A percentile compares a stretch with the other conserved stretches of the same genome.
Evolutionary conservation across 1,140 invertebrate genomes (phyloP).

Genomic region (Scaptomyza hsui): DNA sequence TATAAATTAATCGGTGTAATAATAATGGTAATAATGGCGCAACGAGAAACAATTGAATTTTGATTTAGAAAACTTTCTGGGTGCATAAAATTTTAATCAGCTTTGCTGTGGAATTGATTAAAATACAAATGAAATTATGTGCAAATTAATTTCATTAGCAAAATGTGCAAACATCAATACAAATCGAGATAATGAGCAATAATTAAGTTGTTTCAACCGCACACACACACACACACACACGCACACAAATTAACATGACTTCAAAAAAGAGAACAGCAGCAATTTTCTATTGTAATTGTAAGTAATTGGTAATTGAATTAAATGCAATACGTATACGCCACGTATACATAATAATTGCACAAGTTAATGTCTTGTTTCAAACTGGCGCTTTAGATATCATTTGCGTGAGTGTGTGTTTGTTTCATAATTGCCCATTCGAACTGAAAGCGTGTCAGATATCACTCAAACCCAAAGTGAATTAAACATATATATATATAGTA

Average conservation of each 20-base stretch:
- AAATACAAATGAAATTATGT: conserved; percentile 36
- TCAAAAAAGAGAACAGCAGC: neutral
- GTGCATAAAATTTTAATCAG: conserved; percentile 46
- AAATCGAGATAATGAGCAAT: conserved; percentile 22
- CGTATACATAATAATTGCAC: conserved; percentile 11
- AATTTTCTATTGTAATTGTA: conserved; percentile 3
- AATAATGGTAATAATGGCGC: conserved; percentile 46
- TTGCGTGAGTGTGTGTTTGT: neutral
- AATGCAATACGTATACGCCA: conserved; percentile 6
- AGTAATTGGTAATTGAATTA: conserved; percentile 5
- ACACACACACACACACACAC: neutral
- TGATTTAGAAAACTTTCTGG: conserved; percentile 69
- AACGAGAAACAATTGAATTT: conserved; percentile 64
- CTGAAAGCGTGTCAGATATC: conserved; percentile 23
- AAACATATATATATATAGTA: neutral
- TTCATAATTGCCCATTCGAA: conserved; percentile 36
- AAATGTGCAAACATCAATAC: conserved; percentile 10
- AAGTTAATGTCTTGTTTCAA: conserved; percentile 26
- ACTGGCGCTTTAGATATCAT: conserved; percentile 10
- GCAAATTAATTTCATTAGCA: conserved; percentile 24
- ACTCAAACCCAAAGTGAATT: neutral
- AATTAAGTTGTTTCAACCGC: conserved; percentile 15
- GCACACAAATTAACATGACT: neutral
- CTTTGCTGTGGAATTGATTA: conserved; percentile 2
- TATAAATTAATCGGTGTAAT: conserved; percentile 67